Evolutionary conservation across 1,140 invertebrate genomes (phyloP), one percentile per base, ranked within the genome.

Genomic region (Oppia nitens): DNA sequence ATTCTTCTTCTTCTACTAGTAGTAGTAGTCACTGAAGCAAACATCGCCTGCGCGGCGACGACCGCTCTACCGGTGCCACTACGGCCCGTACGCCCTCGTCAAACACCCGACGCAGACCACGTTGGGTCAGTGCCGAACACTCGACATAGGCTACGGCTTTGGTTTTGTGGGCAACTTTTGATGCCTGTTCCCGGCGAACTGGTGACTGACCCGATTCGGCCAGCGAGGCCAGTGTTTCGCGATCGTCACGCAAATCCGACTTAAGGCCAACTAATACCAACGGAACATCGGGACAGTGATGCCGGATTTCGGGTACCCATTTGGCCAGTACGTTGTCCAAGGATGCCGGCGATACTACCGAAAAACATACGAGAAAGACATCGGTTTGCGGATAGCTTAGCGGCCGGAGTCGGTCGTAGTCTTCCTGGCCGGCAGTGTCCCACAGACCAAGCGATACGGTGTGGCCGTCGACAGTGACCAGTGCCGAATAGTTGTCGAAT

Each of bases 381-480:
- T 97, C 93, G 47, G 93, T 98, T 73, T 96, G 91, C 65, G 92
- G 93, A 75, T 98, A 98, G 21, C 90, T 95, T 2, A 98, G 75
- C 20, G 92, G 93, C 68, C 93, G 78, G 53, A 97, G 75, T 66
- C 93, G 79, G 72, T 94, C 90, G 70, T 97, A 97, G 79, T 96
- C 93, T 79, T 97, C 92, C 72, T 96, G 90, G 47, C 87, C 88
- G 51, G 88, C 65, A 61, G 87, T 91, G 80, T 93, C 88, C 87
- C 87, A 93, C 27, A 93, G 72, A 6, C 87, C 91, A 65, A 98
- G 73, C 74, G 95, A 96, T 62, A 97, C 95, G 0, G 91, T 91
- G 72, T 94, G 92, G 0, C 91, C 92, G 76, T 96, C 94, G 20
- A 98, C 92, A 90, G 97, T 96, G n/a, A 98, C 92, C 80, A 97